Evolutionary conservation across 2,113 vertebrate genomes (phyloP), one percentile per base, ranked within the genome.

Genomic region (Carassius gibelio): DNA sequence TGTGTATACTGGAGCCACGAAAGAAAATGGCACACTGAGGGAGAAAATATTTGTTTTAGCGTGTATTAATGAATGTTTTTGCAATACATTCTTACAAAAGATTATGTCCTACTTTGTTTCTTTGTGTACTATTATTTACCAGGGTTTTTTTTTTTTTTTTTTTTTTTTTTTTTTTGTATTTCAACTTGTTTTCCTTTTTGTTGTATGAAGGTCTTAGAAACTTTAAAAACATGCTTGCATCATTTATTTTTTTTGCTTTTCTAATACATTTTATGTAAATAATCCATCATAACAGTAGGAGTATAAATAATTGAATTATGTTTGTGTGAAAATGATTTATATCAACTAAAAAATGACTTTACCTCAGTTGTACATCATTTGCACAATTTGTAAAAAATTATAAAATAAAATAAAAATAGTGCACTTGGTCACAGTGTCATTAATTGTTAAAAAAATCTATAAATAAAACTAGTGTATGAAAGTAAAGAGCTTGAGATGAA

Each of bases 1-100:
- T 84, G 83, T 89, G 89, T 86, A 84, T 90, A 89, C 87, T 84
- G 83, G 83, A 84, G 17, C 57, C 84, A 74, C 45, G 66, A 83
- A 85, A 86, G 85, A 80, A 88, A 86, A 77, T 76, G 59, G 75
- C 68, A 61, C 57, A 81, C 11, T 19, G 36, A 19, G 61, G 5
- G 45, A 78, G 30, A 86, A 74, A 85, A 83, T 50, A 11, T 69
- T 81, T 68, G 80, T 30, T 81, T 81, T 81, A 52, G 4, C 42
- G 8, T 34, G 23, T 64, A 52, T 69, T 81, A 81, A 81, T 69
- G 23, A 30, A 69, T 64, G 57, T 42, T 45, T 80, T 9, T 62
- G 57, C 34, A 26, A 52, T 19, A 30, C 14, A 30, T 81, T 64
- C 42, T 68, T 34, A 66, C 15, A 66, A 4, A 81, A 19, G 9